Base-by-base conservation (phyloP, 2,888 invertebrate genomes). In the Lithophane ornitopus region DNA sequence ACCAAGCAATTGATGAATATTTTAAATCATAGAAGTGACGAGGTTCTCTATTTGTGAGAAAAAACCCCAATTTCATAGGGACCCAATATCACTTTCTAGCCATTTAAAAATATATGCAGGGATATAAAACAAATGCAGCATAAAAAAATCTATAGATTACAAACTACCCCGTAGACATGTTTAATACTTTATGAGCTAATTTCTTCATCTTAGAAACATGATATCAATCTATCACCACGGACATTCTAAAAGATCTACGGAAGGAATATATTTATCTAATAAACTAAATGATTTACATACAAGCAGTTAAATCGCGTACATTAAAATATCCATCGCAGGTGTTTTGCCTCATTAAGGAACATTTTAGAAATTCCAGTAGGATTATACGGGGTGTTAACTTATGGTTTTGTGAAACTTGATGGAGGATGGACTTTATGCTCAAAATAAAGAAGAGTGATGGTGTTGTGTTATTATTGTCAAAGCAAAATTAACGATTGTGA, bases 341-440 rank as follows among this genome's bases (percentile, higher is more conserved):
- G 93, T 89, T 90, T 89, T 83, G 86, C 84, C 87, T 94, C 93
- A 92, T 94, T 93, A 93, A 85, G 82, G 81, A 82, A 86, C 86
- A 88, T 83, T 87, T 89, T 91, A 88, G 91, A 92, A 84, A 86
- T 85, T 90, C 88, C 85, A 76, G 49, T 65, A 74, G 52, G 28
- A 73, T 74, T 68, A 70, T 67, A 82, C 75, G 85, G 79, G 76
- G 65, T 88, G 86, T 87, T 7, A 56, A 67, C 41, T 44, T 80
- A 54, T 54, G 62, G 2, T 16, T 49, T n/a, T 16, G 1, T 26
- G 12, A 28, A 66, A 12, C 22, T 26, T 49, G 16, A 22, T 58
- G 22, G 22, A 11, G 46, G 0, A 44, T 39, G 19, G 16, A 39
- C 58, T 46, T 72, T 3, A 26, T 11, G 58, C 12, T 22, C 2